phyloP scores from a whole-genome alignment of 2,113 vertebrate species.

The Rhineura floridana region DNA sequence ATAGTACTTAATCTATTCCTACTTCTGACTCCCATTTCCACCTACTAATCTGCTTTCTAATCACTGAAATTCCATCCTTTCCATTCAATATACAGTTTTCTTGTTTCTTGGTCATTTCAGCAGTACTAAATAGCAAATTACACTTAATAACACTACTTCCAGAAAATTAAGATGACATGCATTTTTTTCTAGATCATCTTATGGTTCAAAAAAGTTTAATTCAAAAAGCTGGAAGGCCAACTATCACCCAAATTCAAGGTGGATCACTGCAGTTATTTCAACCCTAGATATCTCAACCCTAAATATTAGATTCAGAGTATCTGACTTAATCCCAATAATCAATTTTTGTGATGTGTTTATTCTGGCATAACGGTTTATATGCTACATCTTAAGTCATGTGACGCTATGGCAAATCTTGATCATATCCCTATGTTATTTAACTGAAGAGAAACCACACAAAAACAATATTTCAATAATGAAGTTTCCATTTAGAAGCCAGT shows the following conservation, averaged over 20 bases:
- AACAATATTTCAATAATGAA: not conserved
- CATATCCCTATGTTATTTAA: not conserved
- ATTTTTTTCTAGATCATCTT: too few relatives aligned
- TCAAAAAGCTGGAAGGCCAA: not conserved
- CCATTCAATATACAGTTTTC: not conserved
- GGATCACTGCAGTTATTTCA: not conserved
- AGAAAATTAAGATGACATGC: too few relatives aligned
- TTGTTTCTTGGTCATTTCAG: not conserved
- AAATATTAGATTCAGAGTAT: not conserved
- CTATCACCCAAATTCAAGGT: not conserved
- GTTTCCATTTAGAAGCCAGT: not conserved
- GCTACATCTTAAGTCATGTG: not conserved
- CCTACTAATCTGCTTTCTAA: not conserved
- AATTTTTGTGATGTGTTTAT: not conserved
- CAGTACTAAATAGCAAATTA: not conserved
- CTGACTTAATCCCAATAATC: not conserved
- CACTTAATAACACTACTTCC: too few relatives aligned
- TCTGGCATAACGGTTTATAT: not conserved
- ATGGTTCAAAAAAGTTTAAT: too few relatives aligned
- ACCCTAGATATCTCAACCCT: not conserved
- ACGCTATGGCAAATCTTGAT: not conserved
- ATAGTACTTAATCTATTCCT: not conserved
- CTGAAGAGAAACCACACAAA: not conserved
- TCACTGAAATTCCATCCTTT: not conserved
- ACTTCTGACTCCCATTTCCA: not conserved